phyloP scores from a whole-genome alignment of 2,888 invertebrate genomes.

The Atrina japonica region DNA sequence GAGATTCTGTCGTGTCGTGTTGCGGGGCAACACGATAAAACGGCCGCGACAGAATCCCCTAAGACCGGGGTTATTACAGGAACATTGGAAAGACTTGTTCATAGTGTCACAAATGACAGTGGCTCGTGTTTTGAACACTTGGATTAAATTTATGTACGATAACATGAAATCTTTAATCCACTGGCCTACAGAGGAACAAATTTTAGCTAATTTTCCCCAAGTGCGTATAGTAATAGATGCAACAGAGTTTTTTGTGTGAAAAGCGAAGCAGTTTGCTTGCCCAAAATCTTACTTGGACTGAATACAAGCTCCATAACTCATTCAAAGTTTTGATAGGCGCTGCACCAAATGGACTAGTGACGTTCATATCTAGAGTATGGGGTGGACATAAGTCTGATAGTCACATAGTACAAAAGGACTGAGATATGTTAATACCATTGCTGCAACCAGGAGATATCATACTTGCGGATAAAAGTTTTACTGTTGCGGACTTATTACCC shows the following conservation, averaged over 20 bases:
- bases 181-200: slow-evolving; percentile 47
- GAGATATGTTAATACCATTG: slow-evolving; percentile 21
- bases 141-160: slow-evolving; percentile 50
- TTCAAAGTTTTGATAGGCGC: slow-evolving; percentile 21
- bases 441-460: slow-evolving; percentile 15
- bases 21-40: too few relatives aligned
- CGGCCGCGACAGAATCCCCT: too few relatives aligned
- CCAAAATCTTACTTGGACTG: slow-evolving; percentile 21
- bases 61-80: too few relatives aligned
- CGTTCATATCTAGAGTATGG: slow-evolving; percentile 13
- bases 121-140: slow-evolving; percentile 44
- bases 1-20: too few relatives aligned
- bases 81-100: too few relatives aligned
- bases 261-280: slow-evolving; percentile 8
- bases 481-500: slow-evolving; percentile 20
- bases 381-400: slow-evolving; percentile 22
- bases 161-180: slow-evolving; percentile 36
- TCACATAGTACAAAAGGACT: slow-evolving; percentile 21
- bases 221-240: slow-evolving; percentile 16
- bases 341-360: slow-evolving; percentile 26
- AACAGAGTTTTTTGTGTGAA: slow-evolving; percentile 30
- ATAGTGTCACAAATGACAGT: too few relatives aligned
- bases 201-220: slow-evolving; percentile 33
- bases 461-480: slow-evolving; percentile 28
- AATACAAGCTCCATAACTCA: slow-evolving; percentile 26